Base-by-base conservation (phyloP, 2,888 invertebrate species). In the Apotomis betuletana region DNA sequence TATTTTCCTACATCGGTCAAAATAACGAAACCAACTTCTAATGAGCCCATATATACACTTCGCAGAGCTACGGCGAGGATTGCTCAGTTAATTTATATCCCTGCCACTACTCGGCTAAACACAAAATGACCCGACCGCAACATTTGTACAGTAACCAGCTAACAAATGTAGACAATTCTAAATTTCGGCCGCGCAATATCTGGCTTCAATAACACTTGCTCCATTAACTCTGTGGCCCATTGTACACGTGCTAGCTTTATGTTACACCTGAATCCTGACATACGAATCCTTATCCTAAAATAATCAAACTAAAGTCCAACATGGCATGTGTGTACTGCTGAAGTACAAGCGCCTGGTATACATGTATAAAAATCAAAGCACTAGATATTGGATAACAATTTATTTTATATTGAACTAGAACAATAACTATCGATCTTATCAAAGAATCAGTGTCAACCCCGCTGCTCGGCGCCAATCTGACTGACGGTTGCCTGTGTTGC, bases 121-220 rank as follows among this genome's bases (percentile, higher is more conserved):
- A 58, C 60, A 57, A 68, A 70, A 72, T 75, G 77, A 77, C 75
- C 77, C 74, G 75, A 84, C 81, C 81, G 54, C 81, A 79, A 73
- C 79, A 77, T 77, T 78, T 69, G 78, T 74, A 72, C 72, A 63
- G 67, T 63, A 72, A 72, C 72, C 72, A 63, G 72, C 67, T 63
- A 68, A 72, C 72, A 72, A 72, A 72, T 71, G 71, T 72, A 73
- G 78, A 82, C 77, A 76, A 79, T 83, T 81, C 81, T 81, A 81
- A 82, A 85, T 83, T 81, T 81, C 72, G 36, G 36, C 72, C 58
- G 81, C 79, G 83, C 85, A 88, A 88, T 90, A 90, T 89, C 88
- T 88, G 86, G 86, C 89, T 88, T 87, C 90, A 88, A 90, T 90
- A 90, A 88, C 87, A 90, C 87, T 88, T 88, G 89, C 87, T 82